Conservation (phyloP, 2,113 vertebrate genomes). For the Zosterops pallidus region DNA sequence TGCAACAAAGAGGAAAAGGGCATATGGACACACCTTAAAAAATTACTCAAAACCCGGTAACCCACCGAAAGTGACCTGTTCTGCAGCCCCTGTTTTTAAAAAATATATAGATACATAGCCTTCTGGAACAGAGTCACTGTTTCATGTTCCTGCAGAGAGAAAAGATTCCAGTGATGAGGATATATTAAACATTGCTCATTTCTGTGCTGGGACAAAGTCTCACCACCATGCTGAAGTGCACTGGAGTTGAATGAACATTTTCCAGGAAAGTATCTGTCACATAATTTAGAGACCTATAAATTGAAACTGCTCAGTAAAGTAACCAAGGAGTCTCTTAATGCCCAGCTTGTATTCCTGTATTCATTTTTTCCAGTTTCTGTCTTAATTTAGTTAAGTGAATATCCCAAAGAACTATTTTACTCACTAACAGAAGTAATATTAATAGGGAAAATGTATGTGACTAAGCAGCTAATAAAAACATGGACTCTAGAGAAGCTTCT, state of each 20-base stretch:
- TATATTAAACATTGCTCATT: not conserved
- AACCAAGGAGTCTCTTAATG: not conserved
- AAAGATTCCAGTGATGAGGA: not conserved
- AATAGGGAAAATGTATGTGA: slow-evolving; percentile 16
- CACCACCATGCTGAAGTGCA: not conserved
- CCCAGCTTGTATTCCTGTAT: not conserved
- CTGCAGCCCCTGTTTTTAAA: not conserved
- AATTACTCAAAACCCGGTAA: not conserved
- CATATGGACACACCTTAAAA: not conserved
- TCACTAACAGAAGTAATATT: slow-evolving; percentile 22
- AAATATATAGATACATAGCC: not conserved
- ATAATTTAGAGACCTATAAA: not conserved
- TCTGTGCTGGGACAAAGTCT: not conserved
- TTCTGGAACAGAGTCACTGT: not conserved
- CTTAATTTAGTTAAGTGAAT: slow-evolving; percentile 9
- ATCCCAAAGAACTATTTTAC: slow-evolving; percentile 3
- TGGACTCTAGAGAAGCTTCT: not conserved
- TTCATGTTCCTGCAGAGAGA: not conserved
- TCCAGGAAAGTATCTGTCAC: not conserved
- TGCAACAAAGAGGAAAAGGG: not conserved
- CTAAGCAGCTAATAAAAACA: slow-evolving; percentile 13
- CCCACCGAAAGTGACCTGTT: not conserved
- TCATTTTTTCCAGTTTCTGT: slow-evolving; percentile 11
- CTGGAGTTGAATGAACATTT: not conserved
- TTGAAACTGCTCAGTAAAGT: not conserved